Evolutionary conservation across 1,140 invertebrate species (phyloP).

Genomic region (Mylabris phalerata): DNA sequence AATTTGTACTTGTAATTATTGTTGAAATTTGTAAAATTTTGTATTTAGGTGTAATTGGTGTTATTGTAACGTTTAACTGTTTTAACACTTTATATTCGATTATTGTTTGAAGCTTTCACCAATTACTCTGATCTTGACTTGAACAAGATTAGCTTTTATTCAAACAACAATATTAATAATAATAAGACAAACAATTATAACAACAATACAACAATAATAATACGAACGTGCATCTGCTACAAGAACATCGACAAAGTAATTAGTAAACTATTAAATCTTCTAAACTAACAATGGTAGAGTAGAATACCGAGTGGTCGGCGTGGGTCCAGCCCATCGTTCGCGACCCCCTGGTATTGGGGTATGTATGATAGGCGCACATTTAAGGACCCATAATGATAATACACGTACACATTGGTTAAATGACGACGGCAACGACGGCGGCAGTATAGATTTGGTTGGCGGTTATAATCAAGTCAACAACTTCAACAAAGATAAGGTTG

Average conservation of each 20-base stretch:
- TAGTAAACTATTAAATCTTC: background rate
- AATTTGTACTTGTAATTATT: too few relatives aligned
- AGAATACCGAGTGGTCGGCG: slow-evolving; percentile 33
- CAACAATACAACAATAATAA: background rate
- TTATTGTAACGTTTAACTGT: too few relatives aligned
- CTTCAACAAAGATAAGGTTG: slow-evolving; percentile 21
- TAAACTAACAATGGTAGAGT: slow-evolving; percentile 30
- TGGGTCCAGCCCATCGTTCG: slow-evolving; percentile 36
- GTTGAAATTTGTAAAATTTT: too few relatives aligned
- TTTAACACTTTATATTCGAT: too few relatives aligned
- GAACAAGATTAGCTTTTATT: too few relatives aligned
- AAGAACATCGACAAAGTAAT: slow-evolving; percentile 21
- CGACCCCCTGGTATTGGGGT: slow-evolving; percentile 36
- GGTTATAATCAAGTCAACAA: background rate
- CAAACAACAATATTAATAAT: too few relatives aligned
- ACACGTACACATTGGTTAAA: too few relatives aligned
- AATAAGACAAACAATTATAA: background rate
- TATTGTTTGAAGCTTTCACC: too few relatives aligned
- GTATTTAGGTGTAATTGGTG: too few relatives aligned
- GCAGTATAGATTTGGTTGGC: too few relatives aligned
- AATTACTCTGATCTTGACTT: too few relatives aligned
- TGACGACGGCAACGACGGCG: too few relatives aligned
- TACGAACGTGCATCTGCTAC: background rate
- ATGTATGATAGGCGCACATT: slow-evolving; percentile 42
- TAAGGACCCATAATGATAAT: slow-evolving; percentile 13